Percentiles rank a stretch among this genome's conserved stretches.
These are phyloP conservation scores for Platycnemis pennipes DNA, from an alignment of 2,888 invertebrate species.

Conservation along the genomic window DNA sequence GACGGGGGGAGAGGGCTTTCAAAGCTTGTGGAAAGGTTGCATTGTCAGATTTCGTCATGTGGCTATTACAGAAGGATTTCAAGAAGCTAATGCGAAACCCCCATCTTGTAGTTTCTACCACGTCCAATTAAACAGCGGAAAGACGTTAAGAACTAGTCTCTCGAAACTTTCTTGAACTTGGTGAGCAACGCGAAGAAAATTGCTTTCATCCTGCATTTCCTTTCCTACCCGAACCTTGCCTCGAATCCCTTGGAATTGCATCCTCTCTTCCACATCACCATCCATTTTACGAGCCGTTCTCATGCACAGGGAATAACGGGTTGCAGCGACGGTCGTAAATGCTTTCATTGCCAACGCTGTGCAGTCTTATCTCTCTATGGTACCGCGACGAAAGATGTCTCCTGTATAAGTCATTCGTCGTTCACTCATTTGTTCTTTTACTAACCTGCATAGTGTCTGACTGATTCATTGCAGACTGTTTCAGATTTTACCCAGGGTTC, in stretches of 20 bases:
- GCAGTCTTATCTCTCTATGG: not conserved
- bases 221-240: not conserved
- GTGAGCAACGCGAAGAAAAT: not conserved
- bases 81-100: not conserved
- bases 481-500: not conserved
- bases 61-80: no score
- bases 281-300: not conserved
- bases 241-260: not conserved
- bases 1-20: no score
- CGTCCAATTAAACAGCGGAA: slow-evolving; percentile 39
- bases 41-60: no score
- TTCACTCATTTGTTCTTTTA: not conserved
- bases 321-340: not conserved
- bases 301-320: not conserved
- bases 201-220: not conserved
- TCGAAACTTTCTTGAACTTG: not conserved
- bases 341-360: not conserved
- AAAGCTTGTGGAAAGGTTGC: no score
- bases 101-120: not conserved
- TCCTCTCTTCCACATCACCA: not conserved
- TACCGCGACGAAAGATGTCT: not conserved
- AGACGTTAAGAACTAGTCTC: not conserved
- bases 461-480: not conserved
- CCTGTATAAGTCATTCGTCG: not conserved
- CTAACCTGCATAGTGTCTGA: not conserved